phyloP scores from a whole-genome alignment of 2,113 vertebrate genomes.

The Hepsetus odoe region DNA sequence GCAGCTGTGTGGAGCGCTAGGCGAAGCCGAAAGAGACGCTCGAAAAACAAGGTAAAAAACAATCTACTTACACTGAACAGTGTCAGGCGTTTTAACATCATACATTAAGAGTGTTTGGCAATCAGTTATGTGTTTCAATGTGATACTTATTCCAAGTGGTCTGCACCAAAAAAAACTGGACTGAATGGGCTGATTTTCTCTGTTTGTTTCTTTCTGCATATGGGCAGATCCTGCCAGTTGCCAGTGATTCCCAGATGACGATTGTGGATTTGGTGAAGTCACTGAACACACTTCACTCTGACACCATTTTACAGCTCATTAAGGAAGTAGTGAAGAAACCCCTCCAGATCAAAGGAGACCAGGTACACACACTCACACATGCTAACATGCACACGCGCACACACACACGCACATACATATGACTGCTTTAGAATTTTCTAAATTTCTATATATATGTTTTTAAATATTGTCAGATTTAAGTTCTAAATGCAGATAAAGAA shows the following conservation, averaged over 20 bases:
- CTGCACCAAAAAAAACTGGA: not conserved
- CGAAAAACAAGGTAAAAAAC: conserved; percentile 82
- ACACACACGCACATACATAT: too few species aligned
- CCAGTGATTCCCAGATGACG: conserved; percentile 80
- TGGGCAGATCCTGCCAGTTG: conserved; percentile 81
- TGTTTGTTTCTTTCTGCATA: not conserved
- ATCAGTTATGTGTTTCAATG: not conserved
- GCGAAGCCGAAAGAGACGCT: conserved; percentile 78
- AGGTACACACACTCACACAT: conserved; percentile 73
- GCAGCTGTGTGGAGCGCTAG: conserved; percentile 90
- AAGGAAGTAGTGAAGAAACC: conserved; percentile 97
- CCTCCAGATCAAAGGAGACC: conserved; percentile 87
- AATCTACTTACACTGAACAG: not conserved
- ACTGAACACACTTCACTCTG: conserved; percentile 80
- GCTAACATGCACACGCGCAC: too few species aligned
- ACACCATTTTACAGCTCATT: conserved; percentile 84
- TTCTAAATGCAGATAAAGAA: too few species aligned
- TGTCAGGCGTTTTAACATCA: not conserved
- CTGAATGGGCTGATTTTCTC: not conserved
- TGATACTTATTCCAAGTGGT: not conserved
- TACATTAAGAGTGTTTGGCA: too few species aligned
- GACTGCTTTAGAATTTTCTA: too few species aligned
- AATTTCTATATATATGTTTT: too few species aligned
- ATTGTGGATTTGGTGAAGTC: conserved; percentile 89
- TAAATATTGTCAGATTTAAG: too few species aligned